Conservation (phyloP, 2,113 vertebrate genomes). For the Otolemur garnettii region DNA sequence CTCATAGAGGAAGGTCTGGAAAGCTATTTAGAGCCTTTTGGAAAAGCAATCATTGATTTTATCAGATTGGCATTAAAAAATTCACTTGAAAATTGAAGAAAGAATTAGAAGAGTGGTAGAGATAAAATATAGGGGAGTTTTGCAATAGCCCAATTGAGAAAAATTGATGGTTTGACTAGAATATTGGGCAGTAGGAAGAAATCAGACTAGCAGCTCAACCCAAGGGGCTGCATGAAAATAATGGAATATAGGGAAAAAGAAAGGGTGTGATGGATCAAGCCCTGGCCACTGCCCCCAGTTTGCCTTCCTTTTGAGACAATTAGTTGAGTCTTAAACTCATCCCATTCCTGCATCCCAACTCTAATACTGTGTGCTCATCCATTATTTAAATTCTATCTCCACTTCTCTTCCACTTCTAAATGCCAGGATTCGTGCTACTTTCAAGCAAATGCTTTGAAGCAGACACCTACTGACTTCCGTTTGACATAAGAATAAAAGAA, state of each 20-base stretch:
- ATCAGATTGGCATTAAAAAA: not conserved
- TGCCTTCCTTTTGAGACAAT: not conserved
- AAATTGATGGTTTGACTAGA: not conserved
- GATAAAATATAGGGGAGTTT: not conserved
- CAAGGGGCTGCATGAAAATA: not conserved
- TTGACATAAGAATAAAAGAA: not conserved
- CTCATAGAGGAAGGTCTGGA: not conserved
- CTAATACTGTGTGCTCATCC: too few species aligned
- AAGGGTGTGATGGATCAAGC: not conserved
- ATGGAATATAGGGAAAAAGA: not conserved
- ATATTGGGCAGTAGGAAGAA: not conserved
- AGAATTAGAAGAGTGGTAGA: not conserved
- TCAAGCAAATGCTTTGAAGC: not conserved
- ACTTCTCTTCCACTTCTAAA: rapidly evolving
- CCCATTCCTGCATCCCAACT: rapidly evolving
- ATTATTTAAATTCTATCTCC: not conserved
- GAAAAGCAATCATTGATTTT: not conserved
- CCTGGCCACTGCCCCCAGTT: not conserved
- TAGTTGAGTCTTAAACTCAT: not conserved
- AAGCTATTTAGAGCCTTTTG: not conserved
- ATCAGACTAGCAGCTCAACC: not conserved
- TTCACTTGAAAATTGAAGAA: not conserved
- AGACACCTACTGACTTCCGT: not conserved
- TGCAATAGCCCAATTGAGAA: not conserved
- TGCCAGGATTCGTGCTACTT: not conserved